Base-by-base conservation (phyloP, 2,797 vertebrate species). In the Melanogrammus aeglefinus region DNA sequence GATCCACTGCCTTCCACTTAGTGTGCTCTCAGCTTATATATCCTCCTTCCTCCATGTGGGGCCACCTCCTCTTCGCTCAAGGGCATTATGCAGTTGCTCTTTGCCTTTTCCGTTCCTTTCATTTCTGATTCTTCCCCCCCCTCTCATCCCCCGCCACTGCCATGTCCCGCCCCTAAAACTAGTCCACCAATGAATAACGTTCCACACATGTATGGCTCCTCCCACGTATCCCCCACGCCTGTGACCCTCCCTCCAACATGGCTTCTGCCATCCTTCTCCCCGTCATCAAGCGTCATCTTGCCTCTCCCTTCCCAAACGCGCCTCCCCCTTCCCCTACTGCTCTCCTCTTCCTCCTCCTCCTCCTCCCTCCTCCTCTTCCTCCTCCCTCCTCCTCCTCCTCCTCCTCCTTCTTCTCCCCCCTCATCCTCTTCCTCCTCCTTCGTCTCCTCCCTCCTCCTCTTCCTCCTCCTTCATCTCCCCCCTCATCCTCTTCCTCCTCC, bases 101-200 rank as follows among this genome's bases (percentile, higher is more conserved):
- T 51, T 51, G 16, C 72, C 76, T 77, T 16, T 44, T 38, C 36
- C 3, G 70, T 44, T 39, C 16, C 18, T 27, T 76, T 57, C 77
- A 24, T 77, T 31, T 69, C 16, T 29, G 36, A 10, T 51, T 1
- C 21, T 29, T 3, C 39, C 39, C 39, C 39, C 12, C 9, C 12
- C 39, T 5, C 29, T 73, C 78, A 76, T 8, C 63, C 31, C 76
- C 63, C 72, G 78, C 75, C 79, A 72, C 72, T 69, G 14, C 14
- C 36, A 12, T 51, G 31, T 9, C 21, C 76, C 77, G 76, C 31
- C 4, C 29, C 75, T 77, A 77, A 75, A 57, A 77, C 80, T 36
- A 73, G 21, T 18, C 33, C 13, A 35, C 31, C 35, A 10, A 9
- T n/a, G 3, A 1, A 21, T 3, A 16, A 14, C 44, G 10, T 31